Base-by-base conservation (phyloP, 1,140 invertebrate genomes). In the Mercenaria mercenaria region DNA sequence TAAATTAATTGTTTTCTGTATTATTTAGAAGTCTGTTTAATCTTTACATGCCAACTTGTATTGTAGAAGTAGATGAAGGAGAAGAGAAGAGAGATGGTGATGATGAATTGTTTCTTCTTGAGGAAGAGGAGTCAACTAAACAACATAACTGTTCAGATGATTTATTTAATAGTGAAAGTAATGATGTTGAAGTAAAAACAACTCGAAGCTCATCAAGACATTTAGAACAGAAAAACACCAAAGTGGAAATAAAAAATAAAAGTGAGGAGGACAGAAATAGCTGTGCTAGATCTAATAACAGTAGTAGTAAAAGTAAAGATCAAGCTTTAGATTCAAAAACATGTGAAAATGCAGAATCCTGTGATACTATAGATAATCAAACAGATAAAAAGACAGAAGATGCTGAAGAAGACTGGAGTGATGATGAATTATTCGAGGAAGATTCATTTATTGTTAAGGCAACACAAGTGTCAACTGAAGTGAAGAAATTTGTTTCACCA, bases 381-480 rank as follows among this genome's bases (percentile, higher is more conserved):
- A 56, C 20, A 10, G 20, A 56, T 20, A 56, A 4, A 13, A 56
- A 23, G 6, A 56, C 52, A 56, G 56, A 61, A 61, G 61, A 32
- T 4, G 4, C 26, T 43, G 92, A 92, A 18, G 91, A 91, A 34
- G 23, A 15, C 29, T 93, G 92, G 92, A 88, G 80, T 77, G 92
- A 93, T 86, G 92, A 93, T 61, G 91, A 92, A 32, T 41, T 93
- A 18, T 93, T 93, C 87, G 90, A 90, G 13, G 87, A 91, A 32
- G 82, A 93, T 39, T 93, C 92, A 1, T 92, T 91, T 37, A 91
- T 93, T 50, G 61, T 92, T 15, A 74, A 88, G 52, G 92, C 92
- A 20, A 90, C 92, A 50, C 92, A 92, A 32, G 13, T 82, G 2
- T 41, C 77, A 26, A 34, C 13, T 39, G 76, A 67, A 3, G 61